Evolutionary conservation across 92 coral and sea anemone species (phyloP).

Genomic region (Palythoa grandis): DNA sequence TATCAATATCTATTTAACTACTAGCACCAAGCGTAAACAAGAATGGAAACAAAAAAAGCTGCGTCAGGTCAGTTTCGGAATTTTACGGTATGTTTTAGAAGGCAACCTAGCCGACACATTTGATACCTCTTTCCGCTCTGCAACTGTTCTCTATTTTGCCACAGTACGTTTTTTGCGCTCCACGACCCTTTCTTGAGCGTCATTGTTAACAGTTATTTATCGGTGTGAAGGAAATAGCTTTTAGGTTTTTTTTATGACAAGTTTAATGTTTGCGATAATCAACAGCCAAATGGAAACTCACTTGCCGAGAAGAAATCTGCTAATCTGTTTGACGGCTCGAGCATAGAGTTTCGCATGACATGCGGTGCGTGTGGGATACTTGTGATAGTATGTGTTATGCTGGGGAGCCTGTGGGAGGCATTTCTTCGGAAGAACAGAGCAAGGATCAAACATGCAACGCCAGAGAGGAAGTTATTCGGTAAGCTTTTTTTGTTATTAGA

Average conservation of each 20-base stretch:
- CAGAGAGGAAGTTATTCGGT: background rate
- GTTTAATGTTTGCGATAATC: background rate
- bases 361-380: constrained; percentile 10
- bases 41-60: too few species aligned
- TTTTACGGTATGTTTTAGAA: too few species aligned
- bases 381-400: background rate
- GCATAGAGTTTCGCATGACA: constrained; percentile 30
- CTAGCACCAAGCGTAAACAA: too few species aligned
- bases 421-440: background rate
- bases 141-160: too few species aligned
- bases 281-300: constrained; percentile 19
- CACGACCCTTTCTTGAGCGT: too few species aligned
- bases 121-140: too few species aligned
- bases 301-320: constrained; percentile 28
- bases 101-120: too few species aligned
- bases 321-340: constrained; percentile 19
- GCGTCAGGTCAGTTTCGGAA: too few species aligned
- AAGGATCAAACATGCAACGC: background rate
- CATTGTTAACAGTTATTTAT: background rate
- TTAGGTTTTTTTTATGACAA: background rate
- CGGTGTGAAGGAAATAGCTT: background rate
- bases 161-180: too few species aligned
- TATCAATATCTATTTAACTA: too few species aligned
- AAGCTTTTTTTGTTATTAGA: background rate
- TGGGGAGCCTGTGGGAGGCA: constrained; percentile 24